A percentile compares a stretch with the other conserved stretches of the same genome.
Evolutionary conservation across 2,888 invertebrate genomes (phyloP).

Genomic region (Nasonovia ribisnigri): DNA sequence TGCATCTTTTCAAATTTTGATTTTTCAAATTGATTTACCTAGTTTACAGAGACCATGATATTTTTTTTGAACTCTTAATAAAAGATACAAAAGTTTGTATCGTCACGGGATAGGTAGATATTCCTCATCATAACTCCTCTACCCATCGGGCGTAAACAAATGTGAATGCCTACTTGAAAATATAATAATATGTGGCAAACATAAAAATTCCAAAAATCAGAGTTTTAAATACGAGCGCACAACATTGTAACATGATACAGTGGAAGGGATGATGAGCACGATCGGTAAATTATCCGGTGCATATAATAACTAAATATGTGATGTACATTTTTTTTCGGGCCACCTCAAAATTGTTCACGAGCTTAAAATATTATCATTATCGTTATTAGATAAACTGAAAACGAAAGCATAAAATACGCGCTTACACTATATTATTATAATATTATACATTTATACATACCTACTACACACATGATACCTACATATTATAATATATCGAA

Average conservation of each 20-base stretch:
- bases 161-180: neutral
- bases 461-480: no score
- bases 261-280: accelerated
- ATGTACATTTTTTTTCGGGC: neutral
- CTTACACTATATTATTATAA: neutral
- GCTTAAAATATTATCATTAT: neutral
- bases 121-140: neutral
- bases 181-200: neutral
- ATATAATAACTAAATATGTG: neutral
- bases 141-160: neutral
- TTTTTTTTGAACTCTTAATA: no score
- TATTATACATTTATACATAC: neutral
- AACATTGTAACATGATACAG: no score
- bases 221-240: neutral
- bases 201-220: neutral
- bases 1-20: no score
- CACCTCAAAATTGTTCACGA: neutral
- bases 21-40: no score
- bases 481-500: no score
- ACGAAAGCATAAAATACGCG: neutral
- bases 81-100: no score
- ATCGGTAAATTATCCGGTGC: neutral
- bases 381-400: neutral
- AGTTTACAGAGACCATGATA: no score
- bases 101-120: neutral